Base-by-base conservation (phyloP, 2,113 vertebrate genomes). In the Aldabrachelys gigantea region DNA sequence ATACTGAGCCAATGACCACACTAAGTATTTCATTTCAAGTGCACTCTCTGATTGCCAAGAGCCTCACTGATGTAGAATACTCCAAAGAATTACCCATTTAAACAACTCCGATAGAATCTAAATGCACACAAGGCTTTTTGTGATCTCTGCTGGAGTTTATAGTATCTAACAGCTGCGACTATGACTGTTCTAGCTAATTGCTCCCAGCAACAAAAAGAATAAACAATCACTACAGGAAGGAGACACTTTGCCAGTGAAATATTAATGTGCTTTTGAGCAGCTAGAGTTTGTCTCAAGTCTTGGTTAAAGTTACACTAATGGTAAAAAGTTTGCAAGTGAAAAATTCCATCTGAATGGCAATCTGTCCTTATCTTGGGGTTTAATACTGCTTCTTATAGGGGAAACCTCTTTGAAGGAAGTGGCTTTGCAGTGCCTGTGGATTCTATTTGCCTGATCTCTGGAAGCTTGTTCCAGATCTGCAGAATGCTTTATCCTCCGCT, bases 141-240 rank as follows among this genome's bases (percentile, higher is more conserved):
- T 97, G 92, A 95, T 97, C 96, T 95, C 95, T 0, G 1, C 83
- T 97, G 95, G 96, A 97, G 94, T 89, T 95, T 94, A 76, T 38
- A 87, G 94, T 94, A 92, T 94, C 80, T 82, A 98, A 96, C 97
- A 98, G 97, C 97, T 98, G 97, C 95, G 97, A 97, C 93, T 91
- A 95, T 95, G 94, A 97, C 97, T 97, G 90, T 94, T 97, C 96
- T 56, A 95, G 96, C 95, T 98, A 98, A 98, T 98, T 98, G 97
- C 95, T 97, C 91, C 69, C 96, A 97, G 93, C 78, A 96, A 97
- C 94, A 96, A 95, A 97, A 98, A 91, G 25, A 82, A 97, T 94
- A 97, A 98, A 98, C 92, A 98, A 96, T 95, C 84, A 57, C 93
- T 97, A 93, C 94, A 96, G 96, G 88, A 97, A 97, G 92, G 94